Conservation (phyloP, 2,113 vertebrate genomes). For the Callithrix jacchus region DNA sequence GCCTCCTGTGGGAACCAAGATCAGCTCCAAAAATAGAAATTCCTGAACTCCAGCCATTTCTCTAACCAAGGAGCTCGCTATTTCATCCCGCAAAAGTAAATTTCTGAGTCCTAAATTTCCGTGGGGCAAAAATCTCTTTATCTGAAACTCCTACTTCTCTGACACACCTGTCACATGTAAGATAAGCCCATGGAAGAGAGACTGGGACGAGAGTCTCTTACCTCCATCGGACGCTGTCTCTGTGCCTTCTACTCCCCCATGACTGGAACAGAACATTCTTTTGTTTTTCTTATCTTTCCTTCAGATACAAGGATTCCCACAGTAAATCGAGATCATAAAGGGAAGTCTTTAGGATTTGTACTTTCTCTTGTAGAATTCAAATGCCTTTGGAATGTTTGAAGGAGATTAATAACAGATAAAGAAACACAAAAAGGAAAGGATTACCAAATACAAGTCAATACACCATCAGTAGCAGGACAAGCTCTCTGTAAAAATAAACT, state of each 20-base stretch:
- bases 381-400: background rate
- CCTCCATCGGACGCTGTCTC: background rate
- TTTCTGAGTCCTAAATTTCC: background rate
- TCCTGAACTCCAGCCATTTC: background rate
- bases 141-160: background rate
- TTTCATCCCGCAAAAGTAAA: background rate
- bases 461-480: background rate
- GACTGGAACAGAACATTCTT: background rate
- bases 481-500: background rate
- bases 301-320: background rate
- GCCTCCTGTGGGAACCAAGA: background rate
- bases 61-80: background rate
- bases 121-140: background rate
- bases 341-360: background rate
- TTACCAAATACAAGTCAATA: background rate
- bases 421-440: background rate
- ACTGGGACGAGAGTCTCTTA: background rate
- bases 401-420: too few relatives aligned
- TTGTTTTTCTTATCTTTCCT: background rate
- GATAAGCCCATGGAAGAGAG: background rate
- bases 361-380: background rate
- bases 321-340: background rate
- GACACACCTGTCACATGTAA: background rate
- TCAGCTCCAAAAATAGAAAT: background rate
- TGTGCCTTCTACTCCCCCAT: background rate